phyloP scores from a whole-genome alignment of 2,888 invertebrate genomes.

The Protonemura montana region DNA sequence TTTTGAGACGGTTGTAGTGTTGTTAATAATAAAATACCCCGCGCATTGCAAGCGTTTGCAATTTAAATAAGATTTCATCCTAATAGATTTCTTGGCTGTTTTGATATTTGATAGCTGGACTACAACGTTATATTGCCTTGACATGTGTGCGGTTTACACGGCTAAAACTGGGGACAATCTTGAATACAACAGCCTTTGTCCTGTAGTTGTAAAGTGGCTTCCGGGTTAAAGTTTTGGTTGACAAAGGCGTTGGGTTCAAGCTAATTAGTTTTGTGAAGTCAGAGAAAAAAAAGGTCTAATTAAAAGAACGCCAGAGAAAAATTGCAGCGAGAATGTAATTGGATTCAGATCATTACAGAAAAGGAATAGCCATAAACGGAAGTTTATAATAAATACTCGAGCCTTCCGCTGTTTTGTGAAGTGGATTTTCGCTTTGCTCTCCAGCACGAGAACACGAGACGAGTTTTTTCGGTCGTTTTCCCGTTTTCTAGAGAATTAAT shows the following conservation, averaged over 20 bases:
- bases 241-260: background rate
- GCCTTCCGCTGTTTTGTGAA: background rate
- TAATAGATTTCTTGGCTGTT: too few relatives aligned
- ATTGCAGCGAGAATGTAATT: background rate
- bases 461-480: background rate
- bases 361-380: background rate
- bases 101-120: too few relatives aligned
- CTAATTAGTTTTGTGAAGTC: background rate
- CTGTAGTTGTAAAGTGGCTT: background rate
- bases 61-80: too few relatives aligned
- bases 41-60: too few relatives aligned
- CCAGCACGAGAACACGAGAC: too few relatives aligned
- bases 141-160: too few relatives aligned
- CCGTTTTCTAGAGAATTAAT: background rate
- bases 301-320: background rate
- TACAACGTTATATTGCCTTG: too few relatives aligned
- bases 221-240: background rate
- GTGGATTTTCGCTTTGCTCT: background rate
- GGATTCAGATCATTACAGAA: constrained; percentile 4
- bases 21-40: too few relatives aligned
- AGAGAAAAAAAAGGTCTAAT: background rate
- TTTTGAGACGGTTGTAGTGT: too few relatives aligned
- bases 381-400: background rate
- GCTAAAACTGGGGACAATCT: background rate
- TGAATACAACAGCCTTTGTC: background rate